Evolutionary conservation across 2,113 vertebrate species (phyloP), one percentile per base, ranked within the genome.

Genomic region (Lucifuga dentata): DNA sequence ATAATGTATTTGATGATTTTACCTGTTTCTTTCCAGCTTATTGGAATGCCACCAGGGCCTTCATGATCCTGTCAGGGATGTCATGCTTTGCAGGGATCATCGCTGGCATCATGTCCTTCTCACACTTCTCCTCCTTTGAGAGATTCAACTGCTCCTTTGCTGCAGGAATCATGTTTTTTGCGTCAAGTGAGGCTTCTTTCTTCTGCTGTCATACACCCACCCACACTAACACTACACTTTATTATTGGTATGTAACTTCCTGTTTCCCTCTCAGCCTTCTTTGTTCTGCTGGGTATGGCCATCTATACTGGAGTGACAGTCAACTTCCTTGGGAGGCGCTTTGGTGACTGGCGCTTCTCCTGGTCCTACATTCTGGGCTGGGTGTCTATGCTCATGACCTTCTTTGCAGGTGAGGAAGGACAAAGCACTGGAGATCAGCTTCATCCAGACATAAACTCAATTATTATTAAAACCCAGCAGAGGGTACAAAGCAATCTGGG

Each of bases 321-420:
- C 40, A 95, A 93, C 81, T 95, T 96, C 82, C 90, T 95, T 3
- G 95, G 95, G 38, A 94, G 89, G 49, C 93, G 94, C 6, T 95
- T 95, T 0, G 93, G 95, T 11, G 95, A 96, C 76, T 95, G 95
- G 95, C 92, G 94, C 33, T 96, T 96, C 76, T 95, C 95, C 78
- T 96, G 95, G 95, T 96, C 95, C 7, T 96, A 95, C 86, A 94
- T 95, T 76, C 86, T 96, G 62, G 94, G 94, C 83, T 95, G 94
- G 94, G 94, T 95, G 41, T 90, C 94, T 17, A 91, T 96, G 89
- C 93, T 96, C 38, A 94, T 95, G 94, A 95, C 92, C 20, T 95
- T 95, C 86, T 95, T 95, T 62, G 94, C 95, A 93, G 95, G 95
- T 96, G 78, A 84, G 44, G 50, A 68, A 29, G 12, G 4, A 53